Evolutionary conservation across 2,797 vertebrate species (phyloP).

Genomic region (Enteromius viviparus): DNA sequence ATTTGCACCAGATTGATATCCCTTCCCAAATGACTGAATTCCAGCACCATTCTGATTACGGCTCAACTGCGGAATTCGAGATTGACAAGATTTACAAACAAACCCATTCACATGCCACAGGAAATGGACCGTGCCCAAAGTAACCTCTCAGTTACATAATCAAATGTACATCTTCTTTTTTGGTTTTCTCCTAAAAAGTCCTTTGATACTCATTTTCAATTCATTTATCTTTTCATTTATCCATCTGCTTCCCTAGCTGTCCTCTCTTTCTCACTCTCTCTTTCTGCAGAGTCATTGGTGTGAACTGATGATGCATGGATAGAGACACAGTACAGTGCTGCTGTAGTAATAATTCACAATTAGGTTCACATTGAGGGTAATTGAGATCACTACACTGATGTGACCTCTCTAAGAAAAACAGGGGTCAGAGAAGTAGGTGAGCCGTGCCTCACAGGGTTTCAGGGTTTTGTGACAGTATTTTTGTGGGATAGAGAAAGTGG

Average conservation of each 20-base stretch:
- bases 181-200: slow-evolving; percentile 1
- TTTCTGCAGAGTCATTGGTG: neutral
- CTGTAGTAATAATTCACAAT: slow-evolving; percentile 20
- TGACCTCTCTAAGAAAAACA: slow-evolving; percentile 5
- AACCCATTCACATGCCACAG: neutral
- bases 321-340: slow-evolving; percentile 15
- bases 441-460: neutral
- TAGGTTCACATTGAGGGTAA: slow-evolving; percentile 6
- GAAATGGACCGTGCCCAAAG: neutral
- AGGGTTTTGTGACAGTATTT: slow-evolving; percentile 10
- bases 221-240: neutral
- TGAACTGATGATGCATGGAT: slow-evolving; percentile 6
- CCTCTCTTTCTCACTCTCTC: slow-evolving; percentile 12
- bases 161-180: neutral
- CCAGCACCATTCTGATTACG: neutral
- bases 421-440: slow-evolving; percentile 11
- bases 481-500: neutral
- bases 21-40: neutral
- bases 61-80: neutral
- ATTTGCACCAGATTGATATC: slow-evolving; percentile 4
- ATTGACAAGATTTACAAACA: slow-evolving; percentile 12
- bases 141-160: neutral
- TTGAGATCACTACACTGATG: slow-evolving; percentile 11
- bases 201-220: neutral
- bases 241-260: neutral